Evolutionary conservation across 2,113 vertebrate genomes (phyloP).

Genomic region (Myrmecophaga tridactyla): DNA sequence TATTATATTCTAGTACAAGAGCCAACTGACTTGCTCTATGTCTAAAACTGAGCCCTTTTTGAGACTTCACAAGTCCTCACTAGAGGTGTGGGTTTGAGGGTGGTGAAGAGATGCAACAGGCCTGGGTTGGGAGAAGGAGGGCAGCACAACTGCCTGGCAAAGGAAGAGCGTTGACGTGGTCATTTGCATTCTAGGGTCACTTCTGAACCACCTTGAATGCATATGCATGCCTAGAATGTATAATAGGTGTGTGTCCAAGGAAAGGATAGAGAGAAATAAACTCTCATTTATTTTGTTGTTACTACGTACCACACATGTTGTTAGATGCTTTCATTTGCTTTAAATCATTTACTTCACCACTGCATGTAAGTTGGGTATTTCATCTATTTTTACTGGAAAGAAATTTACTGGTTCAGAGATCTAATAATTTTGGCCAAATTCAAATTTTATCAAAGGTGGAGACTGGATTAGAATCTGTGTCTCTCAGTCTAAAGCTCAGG

Average conservation of each 20-base stretch:
- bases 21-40: background rate
- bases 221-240: accelerated
- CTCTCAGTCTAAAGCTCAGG: background rate
- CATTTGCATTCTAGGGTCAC: accelerated
- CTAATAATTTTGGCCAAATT: background rate
- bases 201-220: background rate
- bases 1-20: background rate
- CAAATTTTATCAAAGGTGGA: background rate
- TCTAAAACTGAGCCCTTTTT: background rate
- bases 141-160: background rate
- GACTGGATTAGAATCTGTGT: constrained; percentile 1
- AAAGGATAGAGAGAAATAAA: background rate
- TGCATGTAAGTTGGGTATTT: background rate
- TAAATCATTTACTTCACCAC: background rate
- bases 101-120: too few relatives aligned
- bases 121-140: too few relatives aligned
- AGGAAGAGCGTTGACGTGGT: background rate
- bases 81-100: background rate
- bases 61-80: background rate
- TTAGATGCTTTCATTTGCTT: background rate
- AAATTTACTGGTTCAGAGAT: background rate
- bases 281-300: accelerated
- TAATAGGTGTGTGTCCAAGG: accelerated
- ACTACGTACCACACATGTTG: accelerated
- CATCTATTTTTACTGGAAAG: background rate